Conservation (phyloP, 1,140 invertebrate genomes). For the Samia ricini region DNA sequence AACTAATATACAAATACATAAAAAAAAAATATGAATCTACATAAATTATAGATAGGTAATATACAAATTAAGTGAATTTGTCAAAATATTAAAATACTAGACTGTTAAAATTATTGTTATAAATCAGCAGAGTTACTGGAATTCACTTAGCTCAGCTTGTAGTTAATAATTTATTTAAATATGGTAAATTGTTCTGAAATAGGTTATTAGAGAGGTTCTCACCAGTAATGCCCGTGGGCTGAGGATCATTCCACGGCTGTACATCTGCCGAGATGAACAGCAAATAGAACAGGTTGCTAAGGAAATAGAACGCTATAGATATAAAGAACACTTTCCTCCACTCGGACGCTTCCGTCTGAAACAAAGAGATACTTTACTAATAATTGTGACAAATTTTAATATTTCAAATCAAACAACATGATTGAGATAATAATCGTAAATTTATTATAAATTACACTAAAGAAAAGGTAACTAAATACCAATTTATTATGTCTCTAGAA, state of each 20-base stretch:
- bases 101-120: no score
- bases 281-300: conserved; percentile 84
- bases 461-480: no score
- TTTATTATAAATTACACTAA: no score
- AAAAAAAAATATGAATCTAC: no score
- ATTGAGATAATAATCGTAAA: neutral
- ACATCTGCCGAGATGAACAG: conserved; percentile 81
- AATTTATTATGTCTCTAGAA: no score
- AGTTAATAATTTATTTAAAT: no score
- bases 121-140: no score
- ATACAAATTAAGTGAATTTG: no score
- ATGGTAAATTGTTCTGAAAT: neutral
- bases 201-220: neutral
- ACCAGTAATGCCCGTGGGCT: conserved; percentile 38
- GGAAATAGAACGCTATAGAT: conserved; percentile 81
- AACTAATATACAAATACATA: no score
- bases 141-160: no score
- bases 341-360: conserved; percentile 69
- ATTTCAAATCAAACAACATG: neutral
- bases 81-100: no score
- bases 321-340: conserved; percentile 89
- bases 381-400: neutral
- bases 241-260: conserved; percentile 82
- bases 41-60: no score
- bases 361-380: conserved; percentile 2